phyloP scores from a whole-genome alignment of 2,797 vertebrate genomes.

The Gallinago stenura region DNA sequence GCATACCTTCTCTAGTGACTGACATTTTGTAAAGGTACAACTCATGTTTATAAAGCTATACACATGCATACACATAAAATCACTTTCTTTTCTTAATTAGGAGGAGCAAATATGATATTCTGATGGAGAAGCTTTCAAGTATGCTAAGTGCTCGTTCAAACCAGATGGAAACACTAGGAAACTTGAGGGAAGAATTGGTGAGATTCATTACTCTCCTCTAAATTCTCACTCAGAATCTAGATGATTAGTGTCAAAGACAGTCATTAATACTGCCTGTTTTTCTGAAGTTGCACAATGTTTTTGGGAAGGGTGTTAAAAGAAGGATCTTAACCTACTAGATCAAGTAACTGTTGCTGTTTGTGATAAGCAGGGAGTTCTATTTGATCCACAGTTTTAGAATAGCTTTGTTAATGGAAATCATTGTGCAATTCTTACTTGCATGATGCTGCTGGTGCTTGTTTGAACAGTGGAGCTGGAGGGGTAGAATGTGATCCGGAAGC shows the following conservation, averaged over 20 bases:
- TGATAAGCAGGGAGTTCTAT: background rate
- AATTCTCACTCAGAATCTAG: background rate
- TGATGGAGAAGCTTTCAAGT: slow-evolving; percentile 90
- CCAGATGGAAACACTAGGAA: slow-evolving; percentile 81
- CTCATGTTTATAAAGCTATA: background rate
- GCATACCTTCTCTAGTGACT: background rate
- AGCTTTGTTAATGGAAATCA: background rate
- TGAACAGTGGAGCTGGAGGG: background rate
- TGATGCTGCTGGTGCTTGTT: background rate
- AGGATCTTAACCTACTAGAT: background rate
- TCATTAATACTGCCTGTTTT: background rate
- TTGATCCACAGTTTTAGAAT: background rate
- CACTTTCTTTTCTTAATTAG: slow-evolving; percentile 74
- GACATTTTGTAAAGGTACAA: background rate
- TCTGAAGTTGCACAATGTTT: background rate
- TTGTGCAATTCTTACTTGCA: background rate
- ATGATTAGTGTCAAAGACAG: background rate
- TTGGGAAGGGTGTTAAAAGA: background rate
- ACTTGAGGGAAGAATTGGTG: slow-evolving; percentile 88
- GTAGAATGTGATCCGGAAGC: background rate
- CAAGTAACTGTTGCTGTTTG: background rate
- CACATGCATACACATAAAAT: background rate
- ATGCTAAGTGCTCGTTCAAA: slow-evolving; percentile 81
- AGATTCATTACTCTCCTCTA: slow-evolving; percentile 52
- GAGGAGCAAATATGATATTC: slow-evolving; percentile 91